Conservation (phyloP, 2,797 vertebrate species). For the Platalea minor region DNA sequence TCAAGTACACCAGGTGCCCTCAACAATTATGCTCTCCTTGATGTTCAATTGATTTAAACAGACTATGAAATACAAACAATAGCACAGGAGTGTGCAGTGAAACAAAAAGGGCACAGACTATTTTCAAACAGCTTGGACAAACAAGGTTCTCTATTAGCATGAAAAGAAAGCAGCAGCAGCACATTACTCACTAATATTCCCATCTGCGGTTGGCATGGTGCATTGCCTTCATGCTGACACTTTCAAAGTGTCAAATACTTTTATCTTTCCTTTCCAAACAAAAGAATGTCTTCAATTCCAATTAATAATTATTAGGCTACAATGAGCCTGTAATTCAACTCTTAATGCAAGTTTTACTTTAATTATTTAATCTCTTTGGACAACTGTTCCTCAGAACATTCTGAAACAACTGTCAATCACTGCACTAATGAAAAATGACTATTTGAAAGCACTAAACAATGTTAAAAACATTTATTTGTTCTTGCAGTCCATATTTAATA, state of each 20-base stretch:
- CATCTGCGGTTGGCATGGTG: neutral
- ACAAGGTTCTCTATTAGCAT: neutral
- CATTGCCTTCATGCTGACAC: neutral
- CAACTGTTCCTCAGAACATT: slow-evolving; percentile 26
- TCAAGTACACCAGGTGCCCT: neutral
- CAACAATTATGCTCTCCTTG: neutral
- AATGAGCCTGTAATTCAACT: slow-evolving; percentile 38
- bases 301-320: neutral
- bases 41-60: neutral
- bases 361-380: slow-evolving; percentile 8
- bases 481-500: neutral
- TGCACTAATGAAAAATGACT: slow-evolving; percentile 14
- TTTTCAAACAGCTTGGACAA: slow-evolving; percentile 21
- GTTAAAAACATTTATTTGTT: neutral
- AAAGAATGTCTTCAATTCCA: neutral
- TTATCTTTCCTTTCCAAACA: neutral
- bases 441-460: slow-evolving; percentile 8
- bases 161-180: neutral
- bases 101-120: neutral
- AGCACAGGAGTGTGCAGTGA: neutral
- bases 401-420: slow-evolving; percentile 40
- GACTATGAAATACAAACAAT: neutral
- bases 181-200: neutral
- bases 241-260: neutral
- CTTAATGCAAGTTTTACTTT: slow-evolving; percentile 24